Evolutionary conservation across 2,797 vertebrate species (phyloP).

Genomic region (Ctenopoma multispine): DNA sequence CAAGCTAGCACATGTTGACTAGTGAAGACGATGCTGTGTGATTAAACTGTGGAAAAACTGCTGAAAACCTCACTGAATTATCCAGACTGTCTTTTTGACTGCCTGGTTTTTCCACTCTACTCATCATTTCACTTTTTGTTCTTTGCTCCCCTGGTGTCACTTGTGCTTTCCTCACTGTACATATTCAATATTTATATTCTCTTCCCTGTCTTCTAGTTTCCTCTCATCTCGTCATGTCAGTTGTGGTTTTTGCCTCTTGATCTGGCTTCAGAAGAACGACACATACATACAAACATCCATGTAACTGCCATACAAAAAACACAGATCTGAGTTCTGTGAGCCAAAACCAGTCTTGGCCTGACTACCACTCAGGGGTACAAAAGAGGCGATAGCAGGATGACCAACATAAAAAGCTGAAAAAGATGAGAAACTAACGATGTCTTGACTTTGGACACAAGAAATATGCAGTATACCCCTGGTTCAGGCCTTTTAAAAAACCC

Average conservation of each 20-base stretch:
- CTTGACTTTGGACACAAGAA: constrained; percentile 45
- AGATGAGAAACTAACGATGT: constrained; percentile 64
- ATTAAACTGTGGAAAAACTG: neutral
- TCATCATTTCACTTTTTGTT: constrained; percentile 15
- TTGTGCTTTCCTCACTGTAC: constrained; percentile 45
- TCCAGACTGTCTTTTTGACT: constrained; percentile 6
- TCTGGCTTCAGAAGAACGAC: constrained; percentile 50
- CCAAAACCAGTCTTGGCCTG: constrained; percentile 21
- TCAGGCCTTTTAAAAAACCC: neutral
- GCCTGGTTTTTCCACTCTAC: neutral
- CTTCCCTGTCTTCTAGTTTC: constrained; percentile 41
- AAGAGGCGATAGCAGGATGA: constrained; percentile 5
- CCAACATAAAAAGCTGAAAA: constrained; percentile 24
- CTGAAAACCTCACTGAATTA: neutral
- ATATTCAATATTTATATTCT: constrained; percentile 58
- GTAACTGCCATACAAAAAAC: constrained; percentile 20
- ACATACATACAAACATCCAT: constrained; percentile 36
- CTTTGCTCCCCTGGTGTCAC: constrained; percentile 50
- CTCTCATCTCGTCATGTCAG: constrained; percentile 45
- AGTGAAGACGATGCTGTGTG: constrained; percentile 6
- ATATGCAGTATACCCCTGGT: constrained; percentile 1
- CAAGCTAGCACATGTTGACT: constrained; percentile 4
- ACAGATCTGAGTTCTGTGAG: constrained; percentile 29
- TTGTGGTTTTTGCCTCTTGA: constrained; percentile 23
- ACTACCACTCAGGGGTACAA: constrained; percentile 23